A percentile compares a stretch with the other conserved stretches of the same genome.
Evolutionary conservation across 37 sponge, comb jelly and placozoan species (phyloP).

Genomic region (Beroe forskalii): DNA sequence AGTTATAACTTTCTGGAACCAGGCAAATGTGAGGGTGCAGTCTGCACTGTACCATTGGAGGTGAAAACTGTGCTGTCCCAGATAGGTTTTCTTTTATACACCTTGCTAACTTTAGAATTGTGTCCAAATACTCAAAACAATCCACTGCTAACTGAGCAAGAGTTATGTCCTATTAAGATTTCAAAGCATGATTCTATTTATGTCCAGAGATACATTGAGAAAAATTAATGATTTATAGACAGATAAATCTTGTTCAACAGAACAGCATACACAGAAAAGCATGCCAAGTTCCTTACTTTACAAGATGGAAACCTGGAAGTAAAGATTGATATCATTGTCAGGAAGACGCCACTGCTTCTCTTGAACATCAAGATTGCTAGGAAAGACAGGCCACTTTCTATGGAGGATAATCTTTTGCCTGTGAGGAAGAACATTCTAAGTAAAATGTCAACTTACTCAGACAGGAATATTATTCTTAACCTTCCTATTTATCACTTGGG

Average conservation of each 20-base stretch:
- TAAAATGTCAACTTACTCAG: background rate
- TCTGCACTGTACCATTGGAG: constrained; percentile 7
- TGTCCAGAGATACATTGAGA: too few relatives aligned
- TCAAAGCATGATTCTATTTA: too few relatives aligned
- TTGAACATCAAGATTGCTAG: constrained; percentile 35
- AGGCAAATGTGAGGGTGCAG: constrained; percentile 25
- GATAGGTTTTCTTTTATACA: background rate
- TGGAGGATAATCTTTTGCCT: constrained; percentile 42
- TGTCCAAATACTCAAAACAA: constrained; percentile 43
- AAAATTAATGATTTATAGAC: background rate
- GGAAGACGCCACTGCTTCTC: constrained; percentile 43
- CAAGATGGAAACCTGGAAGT: constrained; percentile 19
- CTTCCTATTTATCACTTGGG: too few relatives aligned
- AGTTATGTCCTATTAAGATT: too few relatives aligned
- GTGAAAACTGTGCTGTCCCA: constrained; percentile 27
- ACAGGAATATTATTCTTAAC: too few relatives aligned
- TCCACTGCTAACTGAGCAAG: constrained; percentile 51
- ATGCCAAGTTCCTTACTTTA: too few relatives aligned
- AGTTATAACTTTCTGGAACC: constrained; percentile 19
- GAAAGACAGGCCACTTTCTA: constrained; percentile 48
- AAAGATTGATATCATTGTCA: constrained; percentile 38
- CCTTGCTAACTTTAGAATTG: constrained; percentile 3
- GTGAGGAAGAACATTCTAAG: background rate
- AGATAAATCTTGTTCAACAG: too few relatives aligned
- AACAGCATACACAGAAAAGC: too few relatives aligned